Evolutionary conservation across 2,888 invertebrate genomes (phyloP).

Genomic region (Brenthis ino): DNA sequence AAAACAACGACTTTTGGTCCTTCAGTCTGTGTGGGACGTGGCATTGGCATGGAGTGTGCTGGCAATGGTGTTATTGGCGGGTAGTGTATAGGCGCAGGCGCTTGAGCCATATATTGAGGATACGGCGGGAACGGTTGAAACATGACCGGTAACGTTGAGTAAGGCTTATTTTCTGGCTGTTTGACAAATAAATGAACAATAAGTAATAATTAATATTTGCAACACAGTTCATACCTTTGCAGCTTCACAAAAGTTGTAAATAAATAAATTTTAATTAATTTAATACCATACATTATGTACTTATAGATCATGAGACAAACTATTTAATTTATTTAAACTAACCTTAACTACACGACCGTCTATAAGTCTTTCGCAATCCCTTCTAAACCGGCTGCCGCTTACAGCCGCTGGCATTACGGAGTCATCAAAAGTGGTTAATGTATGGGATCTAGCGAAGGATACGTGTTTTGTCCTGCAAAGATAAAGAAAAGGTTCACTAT

Average conservation of each 20-base stretch:
- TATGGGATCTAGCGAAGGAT: conserved; percentile 94
- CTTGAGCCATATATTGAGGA: conserved; percentile 61
- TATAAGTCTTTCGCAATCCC: conserved; percentile 86
- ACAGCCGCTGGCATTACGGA: conserved; percentile 80
- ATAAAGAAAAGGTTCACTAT: too few relatives aligned
- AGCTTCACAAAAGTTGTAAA: too few relatives aligned
- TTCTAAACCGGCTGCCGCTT: conserved; percentile 64
- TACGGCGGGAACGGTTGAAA: conserved; percentile 74
- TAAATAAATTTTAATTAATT: too few relatives aligned
- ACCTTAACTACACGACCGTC: conserved; percentile 85
- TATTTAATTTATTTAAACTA: conserved; percentile 44
- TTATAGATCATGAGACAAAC: neutral
- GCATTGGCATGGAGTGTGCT: conserved; percentile 53
- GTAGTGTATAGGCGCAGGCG: conserved; percentile 71
- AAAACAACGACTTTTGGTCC: conserved; percentile 80
- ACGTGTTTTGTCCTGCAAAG: conserved; percentile 90
- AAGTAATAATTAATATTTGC: too few relatives aligned
- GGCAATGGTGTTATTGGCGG: conserved; percentile 68
- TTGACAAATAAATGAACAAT: conserved; percentile 33
- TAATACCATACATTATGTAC: neutral
- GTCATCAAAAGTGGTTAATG: conserved; percentile 92
- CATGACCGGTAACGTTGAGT: conserved; percentile 72
- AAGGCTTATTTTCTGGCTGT: conserved; percentile 76
- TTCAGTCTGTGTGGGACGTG: conserved; percentile 66
- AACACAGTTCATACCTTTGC: too few relatives aligned